Evolutionary conservation across 2,888 invertebrate genomes (phyloP).

Genomic region (Cerceris ruficornis): DNA sequence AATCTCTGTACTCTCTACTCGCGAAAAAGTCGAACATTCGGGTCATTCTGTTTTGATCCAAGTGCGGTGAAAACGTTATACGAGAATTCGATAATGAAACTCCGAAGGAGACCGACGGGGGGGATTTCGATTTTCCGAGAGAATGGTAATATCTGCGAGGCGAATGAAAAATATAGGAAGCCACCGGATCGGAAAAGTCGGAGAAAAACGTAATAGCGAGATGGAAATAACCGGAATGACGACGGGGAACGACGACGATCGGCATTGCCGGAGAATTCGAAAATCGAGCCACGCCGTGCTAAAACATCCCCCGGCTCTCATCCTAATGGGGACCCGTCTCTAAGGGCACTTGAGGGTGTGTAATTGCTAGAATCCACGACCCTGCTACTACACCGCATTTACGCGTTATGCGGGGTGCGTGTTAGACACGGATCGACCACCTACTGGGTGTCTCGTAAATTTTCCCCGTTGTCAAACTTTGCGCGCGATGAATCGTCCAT

Average conservation of each 20-base stretch:
- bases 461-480: neutral
- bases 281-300: slow-evolving; percentile 73
- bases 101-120: neutral
- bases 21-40: neutral
- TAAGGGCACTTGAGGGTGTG: slow-evolving; percentile 80
- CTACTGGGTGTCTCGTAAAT: slow-evolving; percentile 72
- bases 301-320: slow-evolving; percentile 77
- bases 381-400: slow-evolving; percentile 79
- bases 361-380: slow-evolving; percentile 81
- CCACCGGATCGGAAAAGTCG: neutral
- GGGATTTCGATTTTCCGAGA: neutral
- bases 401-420: slow-evolving; percentile 74
- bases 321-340: slow-evolving; percentile 80
- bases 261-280: slow-evolving; percentile 64
- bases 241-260: slow-evolving; percentile 22
- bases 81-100: neutral
- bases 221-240: neutral
- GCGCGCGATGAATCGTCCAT: neutral
- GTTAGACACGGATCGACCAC: slow-evolving; percentile 67
- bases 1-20: no score
- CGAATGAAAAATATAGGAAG: neutral
- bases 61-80: neutral
- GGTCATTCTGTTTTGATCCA: neutral
- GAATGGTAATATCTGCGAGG: neutral
- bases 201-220: neutral